Base-by-base conservation (phyloP, 1,140 invertebrate genomes). In the Brachionus koreanus region DNA sequence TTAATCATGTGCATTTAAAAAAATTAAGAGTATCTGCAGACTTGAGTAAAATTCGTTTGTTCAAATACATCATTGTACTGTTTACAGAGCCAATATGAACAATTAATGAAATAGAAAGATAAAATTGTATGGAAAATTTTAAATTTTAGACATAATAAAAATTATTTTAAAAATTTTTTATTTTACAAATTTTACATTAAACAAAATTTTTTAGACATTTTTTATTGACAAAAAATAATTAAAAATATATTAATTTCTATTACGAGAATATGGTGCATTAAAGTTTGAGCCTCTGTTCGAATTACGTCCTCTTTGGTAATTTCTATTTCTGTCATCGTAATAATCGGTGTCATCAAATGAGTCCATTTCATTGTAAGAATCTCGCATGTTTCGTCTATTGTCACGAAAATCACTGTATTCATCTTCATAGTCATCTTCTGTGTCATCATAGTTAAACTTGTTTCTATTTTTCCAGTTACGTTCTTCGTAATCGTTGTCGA, bases 391-490 rank as follows among this genome's bases (percentile, higher is more conserved):
- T n/a, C 65, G 29, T 6, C 35, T 69, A 43, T 39, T 69, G 37
- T 39, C 65, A 42, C 65, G 65, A 16, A 39, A 37, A 42, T 74
- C 29, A 25, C 46, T 19, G 25, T 74, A 43, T 46, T 74, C 69
- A 74, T 74, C 25, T 5, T 74, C 39, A 74, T 46, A 23, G 23
- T 74, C 42, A 46, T 74, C 10, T 5, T 74, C 42, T 4, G 29
- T 10, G 25, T 74, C 42, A 13, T 74, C 19, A 74, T 74, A 19
- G 43, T 74, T 74, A 46, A 43, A 46, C 29, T 46, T 74, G 23
- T 74, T 74, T 46, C 43, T 43, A 74, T 74, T 74, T 23, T 74
- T 43, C 69, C 69, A 74, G 12, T 74, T 74, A 0, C 69, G 42
- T 46, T 74, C 69, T 9, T 74, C 69, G 23, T 74, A 23, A 6